Percentiles rank a stretch among this genome's conserved stretches.
These are phyloP conservation scores for Leistus spinibarbis DNA, from an alignment of 2,888 invertebrate genomes.

Conservation along the genomic window DNA sequence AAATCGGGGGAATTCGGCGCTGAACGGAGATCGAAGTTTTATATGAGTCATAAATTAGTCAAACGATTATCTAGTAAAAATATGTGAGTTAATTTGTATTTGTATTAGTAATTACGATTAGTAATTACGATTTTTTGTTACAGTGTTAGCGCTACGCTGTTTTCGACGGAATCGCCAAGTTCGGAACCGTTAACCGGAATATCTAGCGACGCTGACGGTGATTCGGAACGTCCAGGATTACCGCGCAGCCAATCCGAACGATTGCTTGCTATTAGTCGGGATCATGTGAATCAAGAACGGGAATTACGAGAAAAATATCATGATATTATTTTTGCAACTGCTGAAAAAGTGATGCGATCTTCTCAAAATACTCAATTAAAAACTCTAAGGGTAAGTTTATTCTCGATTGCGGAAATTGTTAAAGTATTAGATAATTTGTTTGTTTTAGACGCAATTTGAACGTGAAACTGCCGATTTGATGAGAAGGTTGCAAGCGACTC, in stretches of 20 bases:
- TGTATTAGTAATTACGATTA: not conserved
- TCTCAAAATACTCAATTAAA: constrained; percentile 85
- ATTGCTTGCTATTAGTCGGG: constrained; percentile 66
- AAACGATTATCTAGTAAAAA: constrained; percentile 79
- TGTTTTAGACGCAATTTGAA: constrained; percentile 64
- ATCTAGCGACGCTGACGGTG: constrained; percentile 49
- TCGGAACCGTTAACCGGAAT: constrained; percentile 55
- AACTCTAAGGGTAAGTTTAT: constrained; percentile 63
- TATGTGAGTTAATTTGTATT: constrained; percentile 66
- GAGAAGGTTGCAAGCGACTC: constrained; percentile 79
- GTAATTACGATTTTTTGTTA: constrained; percentile 4
- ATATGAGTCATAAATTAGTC: constrained; percentile 74
- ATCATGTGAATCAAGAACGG: constrained; percentile 73
- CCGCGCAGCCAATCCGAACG: constrained; percentile 70
- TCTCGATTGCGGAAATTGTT: too few species aligned
- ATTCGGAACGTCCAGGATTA: constrained; percentile 60
- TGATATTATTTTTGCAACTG: constrained; percentile 73
- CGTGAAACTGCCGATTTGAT: constrained; percentile 76
- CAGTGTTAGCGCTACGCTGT: constrained; percentile 53
- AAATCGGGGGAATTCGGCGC: constrained; percentile 66
- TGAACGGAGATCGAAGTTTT: constrained; percentile 72
- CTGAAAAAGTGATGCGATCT: constrained; percentile 79
- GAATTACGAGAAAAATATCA: constrained; percentile 85
- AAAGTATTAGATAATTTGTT: not conserved
- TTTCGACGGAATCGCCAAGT: constrained; percentile 56